Base-by-base conservation (phyloP, 2,888 invertebrate genomes). In the Drosophila parthenogenetica region DNA sequence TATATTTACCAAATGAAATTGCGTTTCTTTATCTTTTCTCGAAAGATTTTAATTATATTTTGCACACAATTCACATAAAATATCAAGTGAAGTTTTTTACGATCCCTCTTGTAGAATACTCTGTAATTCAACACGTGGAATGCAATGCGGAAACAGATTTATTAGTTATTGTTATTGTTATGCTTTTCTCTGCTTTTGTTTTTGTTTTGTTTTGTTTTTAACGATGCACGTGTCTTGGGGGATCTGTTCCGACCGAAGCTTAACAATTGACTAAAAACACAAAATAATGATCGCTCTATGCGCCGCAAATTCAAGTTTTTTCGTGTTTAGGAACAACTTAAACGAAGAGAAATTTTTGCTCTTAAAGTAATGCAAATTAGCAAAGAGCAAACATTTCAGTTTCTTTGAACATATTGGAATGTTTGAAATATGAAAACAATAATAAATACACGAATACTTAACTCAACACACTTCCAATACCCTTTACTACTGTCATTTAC, bases 301-400 rank as follows among this genome's bases (percentile, higher is more conserved):
- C 60, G 53, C 49, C 49, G 50, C 57, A 49, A 75, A 63, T 75
- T 75, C 62, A 77, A 72, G 60, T 72, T 60, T 74, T 59, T 49
- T 7, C 11, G 19, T 51, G 46, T 14, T 45, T 19, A 35, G 13
- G 42, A 55, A 40, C 32, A 46, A 57, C 51, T 29, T 62, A 35
- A 39, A 40, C 43, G n/a, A 42, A 63, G 50, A 75, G 50, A 19
- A 43, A 43, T 40, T 42, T 2, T 2, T 29, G 42, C 55, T 71
- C 46, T 62, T 62, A 40, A 58, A 45, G 11, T 22, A 32, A 55
- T 50, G 37, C 50, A 43, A 35, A 19, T 32, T 32, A 11, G n/a
- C 19, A 43, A 43, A 55, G 54, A 55, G 54, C 43, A 19, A 43
- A 5, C 3, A 8, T 1, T 19, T 42, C 29, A 32, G 54, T 42